Evolutionary conservation across 2,888 invertebrate genomes (phyloP).

Genomic region (Neoaliturus tenellus): DNA sequence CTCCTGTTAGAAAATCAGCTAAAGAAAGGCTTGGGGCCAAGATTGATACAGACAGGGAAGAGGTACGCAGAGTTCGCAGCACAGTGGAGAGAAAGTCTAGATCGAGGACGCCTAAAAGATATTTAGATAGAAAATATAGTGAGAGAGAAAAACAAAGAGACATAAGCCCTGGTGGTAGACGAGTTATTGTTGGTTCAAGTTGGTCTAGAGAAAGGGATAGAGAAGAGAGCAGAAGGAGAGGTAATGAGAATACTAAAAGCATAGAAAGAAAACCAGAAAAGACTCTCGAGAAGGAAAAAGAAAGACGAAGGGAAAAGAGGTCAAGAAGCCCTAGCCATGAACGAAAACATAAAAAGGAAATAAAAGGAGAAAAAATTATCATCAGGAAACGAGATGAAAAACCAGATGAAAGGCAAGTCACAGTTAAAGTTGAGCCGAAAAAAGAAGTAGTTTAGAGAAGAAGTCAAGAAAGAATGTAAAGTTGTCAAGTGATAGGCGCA

Average conservation of each 20-base stretch:
- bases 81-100: constrained; percentile 56
- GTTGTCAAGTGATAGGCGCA: constrained; percentile 55
- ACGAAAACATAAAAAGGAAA: constrained; percentile 48
- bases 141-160: constrained; percentile 54
- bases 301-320: constrained; percentile 41
- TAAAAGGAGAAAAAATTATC: constrained; percentile 42
- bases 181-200: constrained; percentile 51
- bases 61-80: constrained; percentile 49
- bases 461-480: constrained; percentile 54
- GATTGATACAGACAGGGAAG: constrained; percentile 72
- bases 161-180: constrained; percentile 46
- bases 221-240: constrained; percentile 60
- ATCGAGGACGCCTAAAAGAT: constrained; percentile 55
- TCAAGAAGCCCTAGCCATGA: constrained; percentile 57
- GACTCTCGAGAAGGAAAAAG: constrained; percentile 38
- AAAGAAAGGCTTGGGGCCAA: constrained; percentile 89
- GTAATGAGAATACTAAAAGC: constrained; percentile 57
- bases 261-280: constrained; percentile 51
- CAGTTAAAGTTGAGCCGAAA: constrained; percentile 42
- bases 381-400: constrained; percentile 53
- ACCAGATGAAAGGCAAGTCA: constrained; percentile 53
- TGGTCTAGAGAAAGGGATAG: constrained; percentile 55
- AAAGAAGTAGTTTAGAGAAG: constrained; percentile 50
- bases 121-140: constrained; percentile 45
- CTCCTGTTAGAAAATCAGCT: constrained; percentile 82